Conservation (phyloP, 1,140 invertebrate genomes). For the Drosophila miranda region DNA sequence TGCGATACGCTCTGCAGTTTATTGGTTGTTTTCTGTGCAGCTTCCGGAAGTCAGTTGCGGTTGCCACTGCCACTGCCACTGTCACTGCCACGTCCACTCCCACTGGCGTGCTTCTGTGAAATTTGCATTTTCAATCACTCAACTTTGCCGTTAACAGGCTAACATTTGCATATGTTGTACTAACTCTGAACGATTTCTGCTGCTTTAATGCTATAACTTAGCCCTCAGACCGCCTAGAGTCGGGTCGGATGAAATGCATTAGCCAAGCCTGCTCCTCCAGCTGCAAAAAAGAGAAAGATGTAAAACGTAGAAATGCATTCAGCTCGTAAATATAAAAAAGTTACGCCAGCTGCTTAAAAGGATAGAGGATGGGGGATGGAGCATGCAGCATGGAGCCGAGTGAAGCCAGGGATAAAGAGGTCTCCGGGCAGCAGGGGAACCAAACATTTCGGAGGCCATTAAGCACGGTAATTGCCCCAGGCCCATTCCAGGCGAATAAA, state of each 20-base stretch:
- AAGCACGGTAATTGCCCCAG: slow-evolving; percentile 62
- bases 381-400: neutral
- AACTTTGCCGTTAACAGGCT: slow-evolving; percentile 60
- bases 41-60: slow-evolving; percentile 37
- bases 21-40: slow-evolving; percentile 6
- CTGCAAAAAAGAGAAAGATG: slow-evolving; percentile 24
- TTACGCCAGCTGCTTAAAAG: slow-evolving; percentile 52
- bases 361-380: neutral
- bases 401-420: neutral
- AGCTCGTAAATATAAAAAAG: slow-evolving; percentile 50
- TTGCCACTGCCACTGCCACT: slow-evolving; percentile 7
- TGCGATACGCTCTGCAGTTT: slow-evolving; percentile 19
- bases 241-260: slow-evolving; percentile 24
- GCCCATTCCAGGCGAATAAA: slow-evolving; percentile 66
- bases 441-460: slow-evolving; percentile 50
- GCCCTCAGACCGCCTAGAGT: slow-evolving; percentile 7
- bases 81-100: slow-evolving; percentile 5
- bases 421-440: neutral
- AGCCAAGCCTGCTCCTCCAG: slow-evolving; percentile 12
- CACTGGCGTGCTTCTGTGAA: slow-evolving; percentile 3
- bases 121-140: slow-evolving; percentile 77
- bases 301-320: slow-evolving; percentile 28
- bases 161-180: slow-evolving; percentile 58
- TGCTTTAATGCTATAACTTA: slow-evolving; percentile 50
- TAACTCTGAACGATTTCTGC: slow-evolving; percentile 17